phyloP scores from a whole-genome alignment of 2,888 invertebrate genomes.

The Linyphia triangularis region DNA sequence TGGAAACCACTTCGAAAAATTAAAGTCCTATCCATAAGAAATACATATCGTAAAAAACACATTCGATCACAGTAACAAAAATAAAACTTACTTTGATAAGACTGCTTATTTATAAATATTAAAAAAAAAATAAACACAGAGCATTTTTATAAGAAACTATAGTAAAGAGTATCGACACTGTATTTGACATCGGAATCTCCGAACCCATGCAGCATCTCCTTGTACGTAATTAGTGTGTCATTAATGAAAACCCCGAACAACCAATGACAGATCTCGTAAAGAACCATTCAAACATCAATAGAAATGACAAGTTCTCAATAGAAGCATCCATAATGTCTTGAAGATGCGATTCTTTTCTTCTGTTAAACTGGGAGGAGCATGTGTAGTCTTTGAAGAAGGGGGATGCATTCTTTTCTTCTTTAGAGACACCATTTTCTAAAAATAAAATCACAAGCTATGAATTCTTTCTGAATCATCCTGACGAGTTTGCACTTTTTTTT shows the following conservation, averaged over 20 bases:
- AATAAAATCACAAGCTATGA: no score
- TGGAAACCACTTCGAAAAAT: no score
- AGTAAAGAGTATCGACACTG: background rate
- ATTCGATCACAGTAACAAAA: background rate
- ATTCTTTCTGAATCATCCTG: no score
- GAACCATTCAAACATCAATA: slow-evolving; percentile 7
- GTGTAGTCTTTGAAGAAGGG: background rate
- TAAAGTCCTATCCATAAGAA: no score
- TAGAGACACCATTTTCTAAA: background rate
- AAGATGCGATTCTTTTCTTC: background rate
- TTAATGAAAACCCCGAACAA: slow-evolving; percentile 31
- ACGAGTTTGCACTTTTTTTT: no score
- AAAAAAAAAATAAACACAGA: background rate
- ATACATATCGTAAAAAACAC: no score
- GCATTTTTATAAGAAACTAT: background rate
- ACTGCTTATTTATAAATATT: background rate
- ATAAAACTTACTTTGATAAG: slow-evolving; percentile 1
- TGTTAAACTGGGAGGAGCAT: slow-evolving; percentile 4
- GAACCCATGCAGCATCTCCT: background rate
- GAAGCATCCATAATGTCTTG: background rate
- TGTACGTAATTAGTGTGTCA: slow-evolving; percentile 42
- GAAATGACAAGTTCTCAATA: background rate
- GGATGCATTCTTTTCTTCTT: background rate
- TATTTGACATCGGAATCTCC: background rate
- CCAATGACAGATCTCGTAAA: slow-evolving; percentile 47